phyloP scores from a whole-genome alignment of 2,888 invertebrate species.

The Andrena hattorfiana region DNA sequence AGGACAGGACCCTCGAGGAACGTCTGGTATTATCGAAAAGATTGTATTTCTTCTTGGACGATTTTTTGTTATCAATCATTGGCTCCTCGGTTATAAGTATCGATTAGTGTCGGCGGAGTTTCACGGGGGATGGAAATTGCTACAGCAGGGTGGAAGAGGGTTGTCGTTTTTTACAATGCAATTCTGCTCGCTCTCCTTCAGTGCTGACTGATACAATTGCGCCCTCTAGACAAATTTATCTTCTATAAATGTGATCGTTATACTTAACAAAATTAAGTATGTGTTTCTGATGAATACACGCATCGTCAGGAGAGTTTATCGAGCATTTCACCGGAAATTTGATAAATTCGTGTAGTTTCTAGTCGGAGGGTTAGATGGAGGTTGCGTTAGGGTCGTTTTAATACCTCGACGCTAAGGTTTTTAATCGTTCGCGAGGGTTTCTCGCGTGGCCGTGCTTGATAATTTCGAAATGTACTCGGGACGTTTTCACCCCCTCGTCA shows the following conservation, averaged over 20 bases:
- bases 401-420: conserved; percentile 36
- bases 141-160: not conserved
- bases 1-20: conserved; percentile 37
- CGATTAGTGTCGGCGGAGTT: conserved; percentile 30
- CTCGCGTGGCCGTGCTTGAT: conserved; percentile 51
- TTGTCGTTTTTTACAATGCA: conserved; percentile 5
- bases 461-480: conserved; percentile 62
- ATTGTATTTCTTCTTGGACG: conserved; percentile 56
- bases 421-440: conserved; percentile 34
- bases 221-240: too few relatives aligned
- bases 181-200: not conserved
- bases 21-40: conserved; percentile 59
- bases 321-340: too few relatives aligned
- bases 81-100: conserved; percentile 34
- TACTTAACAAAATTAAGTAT: too few relatives aligned
- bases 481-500: conserved; percentile 36
- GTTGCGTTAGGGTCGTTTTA: not conserved
- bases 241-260: too few relatives aligned
- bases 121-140: conserved; percentile 1
- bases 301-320: too few relatives aligned
- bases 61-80: conserved; percentile 60
- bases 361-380: too few relatives aligned
- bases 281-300: too few relatives aligned
- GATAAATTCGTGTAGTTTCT: too few relatives aligned
- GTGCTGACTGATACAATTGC: not conserved